Conservation (phyloP, 2,888 invertebrate species). For the Eretmocerus hayati region DNA sequence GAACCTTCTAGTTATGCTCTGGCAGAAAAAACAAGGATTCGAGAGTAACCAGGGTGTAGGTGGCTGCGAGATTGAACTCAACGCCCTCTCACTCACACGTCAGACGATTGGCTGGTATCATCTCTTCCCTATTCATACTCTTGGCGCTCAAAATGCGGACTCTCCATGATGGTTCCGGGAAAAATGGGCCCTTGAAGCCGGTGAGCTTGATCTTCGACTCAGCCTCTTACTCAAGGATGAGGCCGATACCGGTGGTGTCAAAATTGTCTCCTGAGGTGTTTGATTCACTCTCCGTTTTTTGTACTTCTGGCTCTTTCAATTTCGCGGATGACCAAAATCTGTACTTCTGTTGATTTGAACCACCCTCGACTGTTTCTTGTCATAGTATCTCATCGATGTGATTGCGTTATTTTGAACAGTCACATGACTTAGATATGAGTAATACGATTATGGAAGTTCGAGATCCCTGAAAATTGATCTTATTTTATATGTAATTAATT, state of each 20-base stretch:
- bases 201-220: slow-evolving; percentile 43
- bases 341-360: no score
- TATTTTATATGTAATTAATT: no score
- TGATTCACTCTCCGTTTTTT: no score
- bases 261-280: slow-evolving; percentile 42
- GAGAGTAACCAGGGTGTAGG: slow-evolving; percentile 76
- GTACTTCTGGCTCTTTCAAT: no score
- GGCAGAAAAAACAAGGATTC: slow-evolving; percentile 84
- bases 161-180: slow-evolving; percentile 50
- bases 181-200: slow-evolving; percentile 46
- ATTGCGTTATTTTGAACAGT: no score
- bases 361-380: no score
- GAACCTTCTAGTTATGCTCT: slow-evolving; percentile 82
- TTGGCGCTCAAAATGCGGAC: slow-evolving; percentile 61
- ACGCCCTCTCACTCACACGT: slow-evolving; percentile 71
- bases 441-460: no score
- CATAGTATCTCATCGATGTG: no score
- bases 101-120: slow-evolving; percentile 87
- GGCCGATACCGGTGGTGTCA: slow-evolving; percentile 38
- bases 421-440: no score
- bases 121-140: slow-evolving; percentile 77
- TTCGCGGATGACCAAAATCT: no score
- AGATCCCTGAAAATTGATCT: no score
- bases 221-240: slow-evolving; percentile 43
- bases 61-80: slow-evolving; percentile 79